Percentiles rank a stretch among this genome's conserved stretches.
These are phyloP conservation scores for Harpegnathos saltator DNA, from an alignment of 1,140 invertebrate genomes.

Conservation along the genomic window DNA sequence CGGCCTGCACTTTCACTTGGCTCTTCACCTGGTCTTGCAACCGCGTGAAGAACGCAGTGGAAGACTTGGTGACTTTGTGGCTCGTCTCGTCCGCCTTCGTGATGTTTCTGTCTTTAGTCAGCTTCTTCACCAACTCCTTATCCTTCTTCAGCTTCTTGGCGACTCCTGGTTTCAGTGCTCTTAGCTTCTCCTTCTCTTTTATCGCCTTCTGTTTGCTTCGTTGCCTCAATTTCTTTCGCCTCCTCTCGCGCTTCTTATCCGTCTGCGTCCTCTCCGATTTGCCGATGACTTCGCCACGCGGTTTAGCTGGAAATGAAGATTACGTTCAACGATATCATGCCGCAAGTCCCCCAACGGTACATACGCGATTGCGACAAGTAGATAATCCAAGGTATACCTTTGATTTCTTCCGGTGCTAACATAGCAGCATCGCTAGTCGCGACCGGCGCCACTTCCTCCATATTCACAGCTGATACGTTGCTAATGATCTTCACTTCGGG, in stretches of 20 bases:
- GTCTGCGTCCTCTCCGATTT: conserved; percentile 93
- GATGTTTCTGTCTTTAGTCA: conserved; percentile 89
- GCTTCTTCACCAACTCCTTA: conserved; percentile 87
- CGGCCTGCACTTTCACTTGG: conserved; percentile 84
- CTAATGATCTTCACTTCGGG: conserved; percentile 96
- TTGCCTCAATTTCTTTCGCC: conserved; percentile 94
- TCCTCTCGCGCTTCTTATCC: conserved; percentile 95
- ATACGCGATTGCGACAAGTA: conserved; percentile 24
- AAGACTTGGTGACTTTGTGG: conserved; percentile 90
- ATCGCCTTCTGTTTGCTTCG: conserved; percentile 85
- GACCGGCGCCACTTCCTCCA: conserved; percentile 98
- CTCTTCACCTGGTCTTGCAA: conserved; percentile 91
- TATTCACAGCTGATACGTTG: conserved; percentile 95
- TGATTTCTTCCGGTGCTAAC: conserved; percentile 97
- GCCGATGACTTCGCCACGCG: conserved; percentile 92
- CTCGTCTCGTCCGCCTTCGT: conserved; percentile 85
- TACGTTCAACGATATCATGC: conserved; percentile 15
- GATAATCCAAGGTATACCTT: conserved; percentile 85
- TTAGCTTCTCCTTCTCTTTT: conserved; percentile 86
- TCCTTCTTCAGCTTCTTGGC: conserved; percentile 88
- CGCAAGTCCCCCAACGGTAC: conserved; percentile 24
- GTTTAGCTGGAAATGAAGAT: conserved; percentile 87
- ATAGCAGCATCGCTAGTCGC: conserved; percentile 93
- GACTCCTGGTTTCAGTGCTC: conserved; percentile 83
- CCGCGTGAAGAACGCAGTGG: conserved; percentile 93